Evolutionary conservation across 1,140 invertebrate species (phyloP), one percentile per base, ranked within the genome.

Genomic region (Patella vulgata): DNA sequence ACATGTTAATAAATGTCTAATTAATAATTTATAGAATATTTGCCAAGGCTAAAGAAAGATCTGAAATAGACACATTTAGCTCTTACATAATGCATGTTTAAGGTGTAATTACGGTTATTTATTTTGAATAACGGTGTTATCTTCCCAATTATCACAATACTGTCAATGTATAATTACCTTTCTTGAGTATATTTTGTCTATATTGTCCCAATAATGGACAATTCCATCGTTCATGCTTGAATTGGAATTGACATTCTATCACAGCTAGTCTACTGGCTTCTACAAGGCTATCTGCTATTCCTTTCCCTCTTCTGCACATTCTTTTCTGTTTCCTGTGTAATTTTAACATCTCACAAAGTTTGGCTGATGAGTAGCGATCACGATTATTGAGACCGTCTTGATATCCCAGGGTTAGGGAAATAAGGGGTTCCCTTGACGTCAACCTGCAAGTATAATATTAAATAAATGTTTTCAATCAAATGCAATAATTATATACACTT

Each of bases 171-270:
- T n/a, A n/a, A n/a, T 52, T 53, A 76, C 77, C 74, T 74, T 72
- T 74, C 42, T 70, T 64, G 23, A 77, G 60, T 25, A 79, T 67
- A 27, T 74, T 70, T 51, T 66, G 59, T 54, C 75, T 65, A 58
- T 76, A 72, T n/a, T 71, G 63, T 28, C 69, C 72, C n/a, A n/a
- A n/a, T 3, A 78, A 63, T 1, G 81, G 72, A 59, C 83, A 84
- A 54, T 84, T 84, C 83, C 83, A 84, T 39, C 80, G 60, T 43
- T 82, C 77, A 42, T 74, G 55, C 60, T 70, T 61, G 64, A 84
- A 84, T 63, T 83, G 81, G 27, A 73, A 59, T 48, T 76, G 75
- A 54, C 83, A 85, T 59, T 82, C 79, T 28, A 72, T 46, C n/a
- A 80, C 71, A 31, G 81, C 79, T 27, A 80, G 67, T 40, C 63